A percentile compares a stretch with the other conserved stretches of the same genome.
phyloP scores from a whole-genome alignment of 2,888 invertebrate genomes.

The Frankliniella fusca region DNA sequence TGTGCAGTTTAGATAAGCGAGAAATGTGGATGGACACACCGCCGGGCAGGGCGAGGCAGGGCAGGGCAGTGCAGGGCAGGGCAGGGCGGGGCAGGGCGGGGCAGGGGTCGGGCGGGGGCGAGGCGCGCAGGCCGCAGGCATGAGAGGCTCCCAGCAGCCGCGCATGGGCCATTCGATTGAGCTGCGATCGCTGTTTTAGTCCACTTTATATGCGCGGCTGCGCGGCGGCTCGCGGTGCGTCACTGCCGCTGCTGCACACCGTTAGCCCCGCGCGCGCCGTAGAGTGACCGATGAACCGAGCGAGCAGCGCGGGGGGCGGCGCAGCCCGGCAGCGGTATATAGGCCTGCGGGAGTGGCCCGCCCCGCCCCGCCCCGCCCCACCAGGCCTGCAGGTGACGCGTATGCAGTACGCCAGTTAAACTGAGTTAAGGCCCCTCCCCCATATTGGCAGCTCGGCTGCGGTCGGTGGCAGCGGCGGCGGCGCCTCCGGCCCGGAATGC shows the following conservation, averaged over 20 bases:
- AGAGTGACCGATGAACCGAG: not conserved
- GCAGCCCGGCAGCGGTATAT: too few relatives aligned
- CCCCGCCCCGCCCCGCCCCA: not conserved
- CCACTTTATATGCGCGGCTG: conserved; percentile 10
- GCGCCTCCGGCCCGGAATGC: too few relatives aligned
- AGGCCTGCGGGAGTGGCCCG: not conserved
- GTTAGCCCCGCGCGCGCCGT: not conserved
- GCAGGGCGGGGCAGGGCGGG: not conserved
- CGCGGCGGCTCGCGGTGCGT: not conserved
- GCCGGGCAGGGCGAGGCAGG: not conserved
- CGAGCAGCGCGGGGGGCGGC: not conserved
- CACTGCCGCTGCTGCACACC: not conserved
- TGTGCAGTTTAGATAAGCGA: conserved; percentile 26
- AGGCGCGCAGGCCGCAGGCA: not conserved
- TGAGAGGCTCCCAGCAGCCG: not conserved
- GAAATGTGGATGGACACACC: conserved; percentile 11
- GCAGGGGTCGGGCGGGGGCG: not conserved
- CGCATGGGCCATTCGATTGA: not conserved
- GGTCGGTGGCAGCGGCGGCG: too few relatives aligned
- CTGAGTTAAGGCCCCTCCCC: not conserved
- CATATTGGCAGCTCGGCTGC: not conserved
- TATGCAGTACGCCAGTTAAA: not conserved
- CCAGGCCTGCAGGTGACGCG: not conserved
- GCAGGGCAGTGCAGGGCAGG: not conserved
- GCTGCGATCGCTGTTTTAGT: not conserved